Conservation (phyloP, 2,113 vertebrate species). For the Numenius arquata region DNA sequence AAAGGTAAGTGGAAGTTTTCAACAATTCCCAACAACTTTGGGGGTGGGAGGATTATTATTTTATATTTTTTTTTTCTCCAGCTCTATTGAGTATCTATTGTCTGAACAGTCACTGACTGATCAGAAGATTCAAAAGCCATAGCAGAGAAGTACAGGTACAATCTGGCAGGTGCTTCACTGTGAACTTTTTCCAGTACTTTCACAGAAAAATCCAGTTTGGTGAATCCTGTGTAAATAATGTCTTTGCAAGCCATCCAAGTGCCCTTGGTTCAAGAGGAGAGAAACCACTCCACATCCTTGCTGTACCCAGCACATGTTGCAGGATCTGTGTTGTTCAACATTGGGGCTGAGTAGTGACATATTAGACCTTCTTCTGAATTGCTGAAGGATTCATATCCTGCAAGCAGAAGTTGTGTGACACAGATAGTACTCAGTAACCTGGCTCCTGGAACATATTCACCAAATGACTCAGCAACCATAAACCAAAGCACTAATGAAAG, state of each 20-base stretch:
- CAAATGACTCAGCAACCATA: neutral
- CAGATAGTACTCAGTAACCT: neutral
- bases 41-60: neutral
- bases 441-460: neutral
- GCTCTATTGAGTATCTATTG: fast-evolving
- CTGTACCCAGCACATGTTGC: neutral
- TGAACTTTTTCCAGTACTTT: neutral
- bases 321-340: neutral
- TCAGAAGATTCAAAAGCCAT: neutral
- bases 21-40: neutral
- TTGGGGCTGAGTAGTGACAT: neutral
- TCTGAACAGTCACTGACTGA: neutral
- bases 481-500: neutral
- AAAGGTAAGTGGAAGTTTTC: neutral
- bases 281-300: neutral
- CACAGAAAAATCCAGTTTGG: neutral
- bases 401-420: neutral
- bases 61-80: neutral
- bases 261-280: too few species aligned
- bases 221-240: neutral
- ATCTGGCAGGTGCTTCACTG: neutral
- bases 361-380: neutral
- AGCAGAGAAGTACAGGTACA: neutral
- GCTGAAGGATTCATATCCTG: neutral
- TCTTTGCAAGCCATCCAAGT: neutral